Evolutionary conservation across 2,888 invertebrate species (phyloP), one percentile per base, ranked within the genome.

Genomic region (Pemphredon lugubris): DNA sequence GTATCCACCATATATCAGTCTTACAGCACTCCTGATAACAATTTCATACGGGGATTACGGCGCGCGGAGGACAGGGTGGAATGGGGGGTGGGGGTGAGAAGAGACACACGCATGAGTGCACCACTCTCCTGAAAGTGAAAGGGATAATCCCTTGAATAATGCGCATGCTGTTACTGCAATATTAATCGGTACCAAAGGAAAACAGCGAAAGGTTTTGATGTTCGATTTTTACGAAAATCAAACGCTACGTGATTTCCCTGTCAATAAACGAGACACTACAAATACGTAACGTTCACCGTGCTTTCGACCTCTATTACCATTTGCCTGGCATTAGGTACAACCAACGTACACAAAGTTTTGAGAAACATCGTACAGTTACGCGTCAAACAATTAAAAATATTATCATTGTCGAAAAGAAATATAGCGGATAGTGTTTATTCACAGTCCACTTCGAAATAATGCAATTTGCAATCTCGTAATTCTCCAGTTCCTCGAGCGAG

Each of bases 81-180:
- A 74, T n/a, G 57, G 57, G 53, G 30, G 23, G 11, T 7, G 14
- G 44, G 57, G 60, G 75, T 55, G 73, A 60, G 76, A 74, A 65
- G 67, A 71, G 73, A 55, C 72, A 58, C 76, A 71, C 75, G 66
- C 75, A 61, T 70, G 75, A 76, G 69, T 70, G 80, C 78, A 72
- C 75, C 72, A 74, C 75, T 76, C 65, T 50, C 54, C 63, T 70
- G 77, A 83, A 82, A 81, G 82, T 77, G 79, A 83, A 83, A 82
- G 83, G 83, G 86, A 86, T 86, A 81, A 86, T 85, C 86, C 83
- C 34, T 66, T 84, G 84, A 86, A 86, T 86, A 85, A 86, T 85
- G 84, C 80, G 77, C 78, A 79, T 79, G 80, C 84, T 84, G 84
- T 84, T 83, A 83, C 83, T 84, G 82, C 82, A 84, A 84, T 84